Evolutionary conservation across 64 coral and sea anemone genomes (phyloP), one percentile per base, ranked within the genome.

Genomic region (Catalaphyllia jardinei): DNA sequence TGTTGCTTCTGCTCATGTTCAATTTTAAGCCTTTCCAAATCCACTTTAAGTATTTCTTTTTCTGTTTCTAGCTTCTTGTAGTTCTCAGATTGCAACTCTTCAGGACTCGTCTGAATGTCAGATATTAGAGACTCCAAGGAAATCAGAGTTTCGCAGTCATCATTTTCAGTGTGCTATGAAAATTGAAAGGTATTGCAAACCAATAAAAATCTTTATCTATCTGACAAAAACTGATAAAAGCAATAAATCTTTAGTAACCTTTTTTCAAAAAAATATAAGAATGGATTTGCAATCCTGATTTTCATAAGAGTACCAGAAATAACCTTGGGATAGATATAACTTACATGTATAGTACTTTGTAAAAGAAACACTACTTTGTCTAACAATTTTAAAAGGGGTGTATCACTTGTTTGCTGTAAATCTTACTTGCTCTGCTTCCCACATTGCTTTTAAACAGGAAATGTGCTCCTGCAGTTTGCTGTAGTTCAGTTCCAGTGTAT

Each of bases 381-480:
- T 16, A 17, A 31, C 77, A 54, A 57, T 19, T 49, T 25, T 19
- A 57, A 57, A n/a, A 55, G 2, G 4, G 54, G 54, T 57, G 10
- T 57, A 57, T 57, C 15, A 57, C 10, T 57, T 57, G 9, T 46
- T 46, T 46, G 42, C 42, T 46, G 10, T 55, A 60, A 4, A 59
- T 80, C 81, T 27, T 51, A 85, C 81, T 38, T 18, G 10, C 22
- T 85, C 81, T 71, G 63, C 31, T 52, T 85, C 81, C 4, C 35
- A 20, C 19, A 85, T 38, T 16, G 63, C 63, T 71, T 25, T 67
- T 14, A 85, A 50, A 31, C 62, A 71, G 9, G 62, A 69, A 64
- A 85, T 85, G 12, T 69, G 81, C 10, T 85, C 81, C 50, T 85
- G 62, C 10, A 85, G 62, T 51, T 85, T 85, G 62, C 81, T 71